phyloP scores from a whole-genome alignment of 2,888 invertebrate genomes.

The Endotricha flammealis region DNA sequence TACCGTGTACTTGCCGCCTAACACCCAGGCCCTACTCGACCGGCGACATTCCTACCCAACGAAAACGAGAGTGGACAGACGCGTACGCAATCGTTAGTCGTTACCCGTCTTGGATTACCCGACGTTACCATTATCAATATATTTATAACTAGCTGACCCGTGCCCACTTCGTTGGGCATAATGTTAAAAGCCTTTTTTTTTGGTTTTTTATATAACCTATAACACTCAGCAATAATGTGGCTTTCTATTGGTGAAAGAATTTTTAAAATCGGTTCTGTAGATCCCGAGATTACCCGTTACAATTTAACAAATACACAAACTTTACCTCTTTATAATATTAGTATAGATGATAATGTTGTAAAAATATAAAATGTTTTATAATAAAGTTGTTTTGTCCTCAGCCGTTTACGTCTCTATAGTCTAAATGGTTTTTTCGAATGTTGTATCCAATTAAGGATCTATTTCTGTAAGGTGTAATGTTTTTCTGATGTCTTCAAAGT shows the following conservation, averaged over 20 bases:
- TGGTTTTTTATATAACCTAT: too few relatives aligned
- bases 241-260: too few relatives aligned
- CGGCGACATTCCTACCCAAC: conserved; percentile 30
- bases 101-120: conserved; percentile 37
- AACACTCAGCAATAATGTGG: too few relatives aligned
- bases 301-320: too few relatives aligned
- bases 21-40: conserved; percentile 13
- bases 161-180: too few relatives aligned
- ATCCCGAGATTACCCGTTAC: too few relatives aligned
- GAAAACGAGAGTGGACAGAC: conserved; percentile 36
- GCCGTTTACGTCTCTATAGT: conserved; percentile 2
- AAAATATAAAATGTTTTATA: conserved; percentile 2
- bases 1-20: conserved; percentile 9
- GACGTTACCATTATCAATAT: conserved; percentile 14
- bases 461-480: too few relatives aligned
- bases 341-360: conserved; percentile 5
- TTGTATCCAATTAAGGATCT: conserved; percentile 1
- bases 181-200: too few relatives aligned
- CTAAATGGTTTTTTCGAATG: conserved; percentile 3
- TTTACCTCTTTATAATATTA: too few relatives aligned
- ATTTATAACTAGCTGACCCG: too few relatives aligned
- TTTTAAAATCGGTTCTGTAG: too few relatives aligned
- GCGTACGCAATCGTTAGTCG: conserved; percentile 39
- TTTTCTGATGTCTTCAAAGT: too few relatives aligned
- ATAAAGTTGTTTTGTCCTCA: conserved; percentile 2